Conservation (phyloP, 2,888 invertebrate species). For the Dryadula phaetusa region DNA sequence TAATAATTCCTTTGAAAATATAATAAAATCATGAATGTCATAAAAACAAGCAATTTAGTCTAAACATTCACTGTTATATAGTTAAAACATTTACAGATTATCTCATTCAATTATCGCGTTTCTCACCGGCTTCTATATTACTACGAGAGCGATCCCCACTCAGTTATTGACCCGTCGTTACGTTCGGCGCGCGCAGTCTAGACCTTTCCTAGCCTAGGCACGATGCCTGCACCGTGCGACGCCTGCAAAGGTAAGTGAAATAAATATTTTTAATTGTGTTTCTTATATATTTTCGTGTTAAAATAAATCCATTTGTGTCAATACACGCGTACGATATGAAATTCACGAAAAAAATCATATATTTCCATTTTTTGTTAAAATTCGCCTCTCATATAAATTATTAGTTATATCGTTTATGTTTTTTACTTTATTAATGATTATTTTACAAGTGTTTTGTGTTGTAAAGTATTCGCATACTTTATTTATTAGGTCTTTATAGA, state of each 20-base stretch:
- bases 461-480: not conserved
- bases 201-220: slow-evolving; percentile 52
- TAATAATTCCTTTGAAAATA: not conserved
- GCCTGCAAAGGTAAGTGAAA: slow-evolving; percentile 71
- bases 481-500: not conserved
- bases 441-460: not conserved
- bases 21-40: not conserved
- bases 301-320: not conserved
- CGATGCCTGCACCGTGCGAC: slow-evolving; percentile 78
- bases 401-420: not conserved
- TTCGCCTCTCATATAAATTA: not conserved
- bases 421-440: not conserved
- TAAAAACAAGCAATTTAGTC: not conserved
- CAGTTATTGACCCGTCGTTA: slow-evolving; percentile 80
- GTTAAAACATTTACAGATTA: slow-evolving; percentile 20
- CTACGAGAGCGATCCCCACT: slow-evolving; percentile 67
- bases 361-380: not conserved
- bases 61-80: slow-evolving; percentile 3
- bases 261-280: slow-evolving; percentile 40
- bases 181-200: slow-evolving; percentile 67
- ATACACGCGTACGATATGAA: not conserved
- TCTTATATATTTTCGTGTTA: slow-evolving; percentile 12
- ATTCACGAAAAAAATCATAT: not conserved
- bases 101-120: slow-evolving; percentile 27
- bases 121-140: slow-evolving; percentile 50